Base-by-base conservation (phyloP, 2,113 vertebrate species). In the Ardeotis arabs region DNA sequence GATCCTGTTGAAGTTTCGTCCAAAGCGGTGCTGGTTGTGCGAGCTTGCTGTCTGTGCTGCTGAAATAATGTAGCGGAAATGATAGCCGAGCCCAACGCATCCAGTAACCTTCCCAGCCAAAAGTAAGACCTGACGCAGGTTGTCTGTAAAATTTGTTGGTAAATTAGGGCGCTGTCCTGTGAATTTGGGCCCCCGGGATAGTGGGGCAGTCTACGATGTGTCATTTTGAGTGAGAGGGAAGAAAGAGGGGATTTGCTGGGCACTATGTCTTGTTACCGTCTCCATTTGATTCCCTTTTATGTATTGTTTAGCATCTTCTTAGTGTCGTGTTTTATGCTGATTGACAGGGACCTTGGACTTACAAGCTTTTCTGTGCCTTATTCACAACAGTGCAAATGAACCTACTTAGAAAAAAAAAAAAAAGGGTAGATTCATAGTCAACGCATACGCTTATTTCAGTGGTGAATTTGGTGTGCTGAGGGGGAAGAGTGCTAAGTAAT, bases 41-140 rank as follows among this genome's bases (percentile, higher is more conserved):
- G 25, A 8, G 64, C 31, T 56, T 41, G 55, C 31, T 49, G 49
- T 12, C 73, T 35, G 37, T 9, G 66, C 79, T 23, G 66, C 78
- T 83, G 95, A 96, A 84, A 82, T 47, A 60, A 98, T 98, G 96
- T 96, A 69, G 97, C 50, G 97, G 98, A 97, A 78, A 99, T 99
- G 99, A 99, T 99, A 97, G 97, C 98, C 18, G 99, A 99, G 90
- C 97, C 98, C 70, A 96, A 97, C 90, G 60, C 98, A 78, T 93
- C 96, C 73, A 29, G 96, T 75, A 97, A 66, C 96, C 80, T 95
- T 95, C 93, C 85, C 68, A 82, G 91, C 92, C 98, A 96, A 93
- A 98, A 97, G 98, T 99, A 98, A 98, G 98, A 55, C 7, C 22
- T 9, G 81, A 4, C 11, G 1, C 33, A 4, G 64, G 35, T 35